These are phyloP conservation scores for Tupiocoris notatus DNA, from an alignment of 2,888 invertebrate genomes.

Conservation along the genomic window DNA sequence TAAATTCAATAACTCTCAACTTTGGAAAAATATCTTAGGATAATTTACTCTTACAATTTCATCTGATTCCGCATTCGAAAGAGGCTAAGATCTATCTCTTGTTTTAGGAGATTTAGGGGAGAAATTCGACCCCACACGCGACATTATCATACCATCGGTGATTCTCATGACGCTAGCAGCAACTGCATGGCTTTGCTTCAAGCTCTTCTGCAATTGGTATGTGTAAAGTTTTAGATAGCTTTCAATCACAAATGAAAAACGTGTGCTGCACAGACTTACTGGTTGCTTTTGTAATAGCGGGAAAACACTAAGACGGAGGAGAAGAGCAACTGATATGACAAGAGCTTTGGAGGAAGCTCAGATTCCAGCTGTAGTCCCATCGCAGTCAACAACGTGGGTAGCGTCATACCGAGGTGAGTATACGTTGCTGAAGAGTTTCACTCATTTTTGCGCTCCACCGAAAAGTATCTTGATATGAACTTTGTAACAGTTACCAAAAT, in stretches of 20 bases:
- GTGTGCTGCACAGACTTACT: background rate
- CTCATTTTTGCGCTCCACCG: no score
- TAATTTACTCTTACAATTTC: no score
- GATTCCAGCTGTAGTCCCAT: slow-evolving; percentile 41
- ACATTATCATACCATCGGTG: slow-evolving; percentile 51
- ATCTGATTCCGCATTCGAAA: no score
- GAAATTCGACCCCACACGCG: slow-evolving; percentile 50
- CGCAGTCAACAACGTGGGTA: slow-evolving; percentile 51
- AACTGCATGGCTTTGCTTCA: slow-evolving; percentile 51
- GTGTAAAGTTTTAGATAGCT: background rate
- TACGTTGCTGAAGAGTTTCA: background rate
- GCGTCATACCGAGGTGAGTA: slow-evolving; percentile 51
- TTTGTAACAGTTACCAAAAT: no score
- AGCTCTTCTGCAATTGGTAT: slow-evolving; percentile 50
- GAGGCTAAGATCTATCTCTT: no score
- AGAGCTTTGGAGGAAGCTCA: slow-evolving; percentile 49
- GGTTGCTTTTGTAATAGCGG: no score
- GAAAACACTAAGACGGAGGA: slow-evolving; percentile 49
- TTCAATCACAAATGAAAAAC: background rate
- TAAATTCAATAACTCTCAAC: no score
- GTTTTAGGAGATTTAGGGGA: slow-evolving; percentile 40
- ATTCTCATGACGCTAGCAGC: slow-evolving; percentile 51
- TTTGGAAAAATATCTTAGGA: no score
- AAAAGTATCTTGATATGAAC: no score
- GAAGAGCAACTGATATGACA: slow-evolving; percentile 48